Evolutionary conservation across 2,797 vertebrate genomes (phyloP).

Genomic region (Lerista edwardsae): DNA sequence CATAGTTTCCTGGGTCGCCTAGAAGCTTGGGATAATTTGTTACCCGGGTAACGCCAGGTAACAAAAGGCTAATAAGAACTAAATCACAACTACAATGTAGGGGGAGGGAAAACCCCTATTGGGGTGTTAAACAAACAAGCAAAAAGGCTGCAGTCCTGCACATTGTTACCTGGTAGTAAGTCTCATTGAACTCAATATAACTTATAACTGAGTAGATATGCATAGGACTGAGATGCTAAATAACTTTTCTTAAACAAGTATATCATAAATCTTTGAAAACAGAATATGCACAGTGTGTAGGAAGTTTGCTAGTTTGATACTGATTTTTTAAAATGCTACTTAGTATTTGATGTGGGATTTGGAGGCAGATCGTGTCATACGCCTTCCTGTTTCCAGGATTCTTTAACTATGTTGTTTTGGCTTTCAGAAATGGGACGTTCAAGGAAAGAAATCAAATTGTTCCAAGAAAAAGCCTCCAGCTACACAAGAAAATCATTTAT

Average conservation of each 20-base stretch:
- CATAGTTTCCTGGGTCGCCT: too few relatives aligned
- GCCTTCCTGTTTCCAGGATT: not conserved
- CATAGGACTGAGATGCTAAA: not conserved
- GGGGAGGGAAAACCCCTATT: not conserved
- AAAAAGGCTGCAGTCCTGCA: too few relatives aligned
- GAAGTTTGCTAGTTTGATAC: not conserved
- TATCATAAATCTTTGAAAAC: not conserved
- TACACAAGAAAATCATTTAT: slow-evolving; percentile 39
- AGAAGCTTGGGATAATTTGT: too few relatives aligned
- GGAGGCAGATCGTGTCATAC: not conserved
- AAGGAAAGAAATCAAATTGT: slow-evolving; percentile 16
- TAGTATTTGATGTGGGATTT: not conserved
- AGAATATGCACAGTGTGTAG: not conserved
- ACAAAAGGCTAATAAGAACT: too few relatives aligned
- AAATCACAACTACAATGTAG: not conserved
- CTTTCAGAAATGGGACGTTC: slow-evolving; percentile 23
- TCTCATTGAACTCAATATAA: too few relatives aligned
- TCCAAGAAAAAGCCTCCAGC: slow-evolving; percentile 44
- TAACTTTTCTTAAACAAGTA: not conserved
- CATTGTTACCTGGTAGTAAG: too few relatives aligned
- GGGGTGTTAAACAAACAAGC: too few relatives aligned
- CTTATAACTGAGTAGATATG: not conserved
- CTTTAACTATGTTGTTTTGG: not conserved
- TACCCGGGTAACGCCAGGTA: too few relatives aligned
- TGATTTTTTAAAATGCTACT: not conserved